Percentiles rank a stretch among this genome's conserved stretches.
phyloP scores from a whole-genome alignment of 2,113 vertebrate species.

The Gracilinanus agilis region DNA sequence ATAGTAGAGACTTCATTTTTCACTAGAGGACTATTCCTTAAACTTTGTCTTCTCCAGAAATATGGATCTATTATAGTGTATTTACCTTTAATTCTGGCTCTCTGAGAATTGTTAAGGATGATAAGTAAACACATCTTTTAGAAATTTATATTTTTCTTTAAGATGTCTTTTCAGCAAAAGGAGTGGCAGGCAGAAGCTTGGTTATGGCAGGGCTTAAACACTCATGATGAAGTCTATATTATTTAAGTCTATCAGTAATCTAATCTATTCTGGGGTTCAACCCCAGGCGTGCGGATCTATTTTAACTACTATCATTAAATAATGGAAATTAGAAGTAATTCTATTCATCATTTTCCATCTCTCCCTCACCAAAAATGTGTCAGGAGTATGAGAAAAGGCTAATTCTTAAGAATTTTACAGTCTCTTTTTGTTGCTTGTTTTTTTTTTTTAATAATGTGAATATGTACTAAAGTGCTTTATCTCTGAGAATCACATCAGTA shows the following conservation, averaged over 20 bases:
- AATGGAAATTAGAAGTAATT: slow-evolving; percentile 76
- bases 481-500: slow-evolving; percentile 89
- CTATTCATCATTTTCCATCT: slow-evolving; percentile 67
- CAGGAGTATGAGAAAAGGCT: slow-evolving; percentile 80
- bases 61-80: slow-evolving; percentile 71
- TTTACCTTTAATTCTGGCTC: slow-evolving; percentile 78
- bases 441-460: slow-evolving; percentile 85
- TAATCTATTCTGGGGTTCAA: slow-evolving; percentile 65
- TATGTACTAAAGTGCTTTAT: slow-evolving; percentile 92
- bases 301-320: slow-evolving; percentile 77
- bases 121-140: slow-evolving; percentile 77
- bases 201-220: slow-evolving; percentile 76
- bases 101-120: slow-evolving; percentile 64
- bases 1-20: slow-evolving; percentile 39
- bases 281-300: slow-evolving; percentile 71
- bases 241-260: slow-evolving; percentile 74
- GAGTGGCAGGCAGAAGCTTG: slow-evolving; percentile 79
- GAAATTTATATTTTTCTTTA: slow-evolving; percentile 65
- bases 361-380: slow-evolving; percentile 78
- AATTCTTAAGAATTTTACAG: slow-evolving; percentile 82
- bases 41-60: slow-evolving; percentile 78
- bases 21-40: slow-evolving; percentile 68
- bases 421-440: slow-evolving; percentile 41
- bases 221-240: slow-evolving; percentile 78
- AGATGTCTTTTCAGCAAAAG: slow-evolving; percentile 81